Conservation (phyloP, 2,797 vertebrate genomes). For the Alectoris magna region DNA sequence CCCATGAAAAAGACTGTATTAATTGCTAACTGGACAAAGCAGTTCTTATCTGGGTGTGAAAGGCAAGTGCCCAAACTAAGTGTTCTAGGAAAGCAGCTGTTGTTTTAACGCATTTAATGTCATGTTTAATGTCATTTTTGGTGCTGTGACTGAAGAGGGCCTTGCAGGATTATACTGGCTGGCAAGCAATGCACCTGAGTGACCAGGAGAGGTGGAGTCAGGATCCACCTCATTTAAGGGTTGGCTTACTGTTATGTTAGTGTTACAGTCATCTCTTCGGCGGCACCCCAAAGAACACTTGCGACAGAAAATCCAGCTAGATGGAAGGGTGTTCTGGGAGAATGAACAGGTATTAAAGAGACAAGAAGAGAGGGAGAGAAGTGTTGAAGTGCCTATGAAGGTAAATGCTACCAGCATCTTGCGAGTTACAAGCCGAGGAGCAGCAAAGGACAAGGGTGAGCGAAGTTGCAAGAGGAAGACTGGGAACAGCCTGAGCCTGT, state of each 20-base stretch:
- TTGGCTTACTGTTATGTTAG: no score
- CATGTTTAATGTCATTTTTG: background rate
- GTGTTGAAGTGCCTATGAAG: background rate
- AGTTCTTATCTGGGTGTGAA: background rate
- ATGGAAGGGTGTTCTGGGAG: background rate
- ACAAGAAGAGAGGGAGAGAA: background rate
- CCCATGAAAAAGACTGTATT: background rate
- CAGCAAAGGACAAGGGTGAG: slow-evolving; percentile 4
- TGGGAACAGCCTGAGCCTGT: slow-evolving; percentile 36
- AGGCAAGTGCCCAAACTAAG: background rate
- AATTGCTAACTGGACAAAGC: background rate
- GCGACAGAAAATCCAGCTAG: background rate
- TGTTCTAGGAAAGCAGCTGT: background rate
- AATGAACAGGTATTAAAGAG: background rate
- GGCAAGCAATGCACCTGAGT: background rate
- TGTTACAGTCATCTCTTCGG: background rate
- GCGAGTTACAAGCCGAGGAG: background rate
- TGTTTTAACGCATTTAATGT: background rate
- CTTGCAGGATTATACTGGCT: background rate
- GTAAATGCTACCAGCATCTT: background rate
- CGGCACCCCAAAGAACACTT: background rate
- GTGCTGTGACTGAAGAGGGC: background rate
- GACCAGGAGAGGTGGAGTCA: no score
- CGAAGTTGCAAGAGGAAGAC: background rate
- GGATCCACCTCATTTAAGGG: no score